Base-by-base conservation (phyloP, 2,888 invertebrate species). In the Netelia melanura region DNA sequence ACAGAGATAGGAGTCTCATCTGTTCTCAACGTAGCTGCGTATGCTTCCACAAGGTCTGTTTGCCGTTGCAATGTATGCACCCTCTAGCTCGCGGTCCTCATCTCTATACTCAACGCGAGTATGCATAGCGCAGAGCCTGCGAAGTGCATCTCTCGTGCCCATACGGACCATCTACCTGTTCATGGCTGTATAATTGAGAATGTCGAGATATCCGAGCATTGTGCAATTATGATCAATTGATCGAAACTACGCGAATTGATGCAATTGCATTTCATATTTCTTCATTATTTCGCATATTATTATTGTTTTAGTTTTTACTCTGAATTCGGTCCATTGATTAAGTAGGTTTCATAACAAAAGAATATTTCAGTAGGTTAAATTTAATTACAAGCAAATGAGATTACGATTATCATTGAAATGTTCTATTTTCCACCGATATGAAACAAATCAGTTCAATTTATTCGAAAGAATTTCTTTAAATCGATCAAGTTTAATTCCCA, bases 1-100 rank as follows among this genome's bases (percentile, higher is more conserved):
- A 52, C 65, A 44, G 67, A 76, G 44, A 72, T 76, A 84, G 77
- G 78, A 81, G 83, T 70, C 85, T 80, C 76, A 79, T 80, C 67
- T 67, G 58, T 75, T 58, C 77, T 81, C 77, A 75, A 86, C 67
- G 81, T 78, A 65, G 84, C 65, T 81, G 86, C 84, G 85, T 83
- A 77, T 61, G 76, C 68, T 82, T 75, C 75, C 61, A 80, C 76
- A 67, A 71, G 71, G 61, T 85, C 71, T 92, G 91, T 91, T 91
- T 91, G 91, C 90, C 83, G 89, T 90, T 87, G 90, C 91, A 91
- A 93, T 92, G 90, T 92, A 92, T 93, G 92, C 92, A 92, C 92
- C 92, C 92, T 91, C 89, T 83, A 83, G 75, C 71, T 75, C 54
- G 52, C 14, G 67, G 78, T 56, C 67, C 44, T 70, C 72, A 77